Conservation (phyloP, 2,888 invertebrate species). For the Liodrosophila aerea region DNA sequence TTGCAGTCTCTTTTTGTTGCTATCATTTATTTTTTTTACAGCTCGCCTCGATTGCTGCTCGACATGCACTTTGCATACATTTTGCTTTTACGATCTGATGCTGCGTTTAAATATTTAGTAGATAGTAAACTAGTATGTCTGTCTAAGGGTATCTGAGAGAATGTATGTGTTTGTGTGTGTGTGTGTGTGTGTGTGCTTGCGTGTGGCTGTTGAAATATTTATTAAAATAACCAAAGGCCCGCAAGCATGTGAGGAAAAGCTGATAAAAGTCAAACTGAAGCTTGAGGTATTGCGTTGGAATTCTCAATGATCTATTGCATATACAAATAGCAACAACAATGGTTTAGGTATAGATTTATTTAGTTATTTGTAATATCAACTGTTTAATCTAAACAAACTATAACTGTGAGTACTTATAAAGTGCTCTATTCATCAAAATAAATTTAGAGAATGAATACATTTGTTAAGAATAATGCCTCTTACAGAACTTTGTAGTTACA, state of each 20-base stretch:
- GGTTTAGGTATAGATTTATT: too few species aligned
- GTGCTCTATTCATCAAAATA: too few species aligned
- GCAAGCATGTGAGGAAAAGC: conserved; percentile 21
- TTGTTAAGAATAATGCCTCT: too few species aligned
- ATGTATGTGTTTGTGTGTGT: conserved; percentile 10
- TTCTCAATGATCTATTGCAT: too few species aligned
- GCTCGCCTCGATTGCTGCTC: conserved; percentile 72
- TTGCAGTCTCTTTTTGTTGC: neutral
- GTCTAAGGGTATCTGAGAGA: conserved; percentile 6
- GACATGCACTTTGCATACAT: conserved; percentile 77
- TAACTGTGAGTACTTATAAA: too few species aligned
- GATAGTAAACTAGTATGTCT: conserved; percentile 69
- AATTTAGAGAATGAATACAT: too few species aligned
- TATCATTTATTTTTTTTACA: conserved; percentile 56
- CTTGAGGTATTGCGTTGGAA: neutral
- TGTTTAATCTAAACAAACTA: too few species aligned
- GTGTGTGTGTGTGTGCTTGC: conserved; percentile 10
- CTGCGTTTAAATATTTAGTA: conserved; percentile 73
- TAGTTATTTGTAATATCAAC: too few species aligned
- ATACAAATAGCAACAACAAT: too few species aligned
- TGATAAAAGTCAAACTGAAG: conserved; percentile 11
- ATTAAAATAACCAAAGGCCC: conserved; percentile 51
- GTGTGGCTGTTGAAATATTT: conserved; percentile 54
- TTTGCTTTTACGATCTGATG: conserved; percentile 74
- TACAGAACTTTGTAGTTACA: too few species aligned